Conservation (phyloP, 2,888 invertebrate species). For the Rhingia campestris region DNA sequence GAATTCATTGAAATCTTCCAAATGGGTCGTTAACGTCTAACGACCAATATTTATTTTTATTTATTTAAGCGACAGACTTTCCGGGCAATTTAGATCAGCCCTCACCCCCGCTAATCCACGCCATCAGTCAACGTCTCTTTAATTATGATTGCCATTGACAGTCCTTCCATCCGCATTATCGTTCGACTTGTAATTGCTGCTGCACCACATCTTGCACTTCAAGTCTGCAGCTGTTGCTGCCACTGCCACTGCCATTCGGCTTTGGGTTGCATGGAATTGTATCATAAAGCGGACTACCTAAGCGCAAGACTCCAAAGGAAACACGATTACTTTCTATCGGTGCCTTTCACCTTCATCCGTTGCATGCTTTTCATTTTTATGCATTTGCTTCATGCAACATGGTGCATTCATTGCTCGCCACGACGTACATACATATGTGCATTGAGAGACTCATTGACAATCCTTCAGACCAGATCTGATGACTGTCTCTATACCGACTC, state of each 20-base stretch:
- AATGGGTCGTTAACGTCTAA: too few relatives aligned
- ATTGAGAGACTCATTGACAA: constrained; percentile 22
- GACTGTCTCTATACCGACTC: constrained; percentile 22
- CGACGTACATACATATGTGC: constrained; percentile 26
- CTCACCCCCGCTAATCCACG: neutral
- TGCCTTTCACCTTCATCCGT: constrained; percentile 63
- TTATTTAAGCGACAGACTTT: too few relatives aligned
- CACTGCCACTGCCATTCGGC: neutral
- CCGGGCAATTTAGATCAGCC: neutral
- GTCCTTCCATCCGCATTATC: constrained; percentile 39
- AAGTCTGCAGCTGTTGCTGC: constrained; percentile 31
- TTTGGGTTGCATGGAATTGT: constrained; percentile 35
- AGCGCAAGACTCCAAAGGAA: constrained; percentile 18
- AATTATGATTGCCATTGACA: constrained; percentile 34
- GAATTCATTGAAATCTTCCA: too few relatives aligned
- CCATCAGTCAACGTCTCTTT: constrained; percentile 28
- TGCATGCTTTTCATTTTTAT: constrained; percentile 17
- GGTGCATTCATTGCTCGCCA: constrained; percentile 29
- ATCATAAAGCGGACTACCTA: constrained; percentile 41
- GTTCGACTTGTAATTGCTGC: constrained; percentile 30
- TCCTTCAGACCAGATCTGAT: constrained; percentile 22
- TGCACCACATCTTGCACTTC: constrained; percentile 28
- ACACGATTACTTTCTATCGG: constrained; percentile 66
- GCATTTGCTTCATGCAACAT: constrained; percentile 53
- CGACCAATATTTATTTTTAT: too few relatives aligned